Evolutionary conservation across 2,113 vertebrate genomes (phyloP), one percentile per base, ranked within the genome.

Genomic region (Cyphomyrus discorhynchus): DNA sequence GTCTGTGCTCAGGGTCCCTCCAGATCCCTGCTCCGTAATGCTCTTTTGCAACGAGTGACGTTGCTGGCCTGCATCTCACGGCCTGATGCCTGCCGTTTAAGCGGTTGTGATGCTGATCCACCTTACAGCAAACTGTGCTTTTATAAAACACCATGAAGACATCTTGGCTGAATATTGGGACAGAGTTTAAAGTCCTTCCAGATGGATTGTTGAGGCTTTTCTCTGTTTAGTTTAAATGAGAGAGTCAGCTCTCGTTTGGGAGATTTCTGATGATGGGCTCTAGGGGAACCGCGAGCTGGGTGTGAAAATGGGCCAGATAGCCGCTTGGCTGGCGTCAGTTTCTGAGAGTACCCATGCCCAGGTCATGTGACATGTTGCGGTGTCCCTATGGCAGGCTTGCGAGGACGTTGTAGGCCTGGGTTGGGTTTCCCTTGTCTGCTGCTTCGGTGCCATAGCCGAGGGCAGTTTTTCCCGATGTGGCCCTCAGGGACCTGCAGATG

Each of bases 131-230:
- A 87, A 62, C 83, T 83, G 86, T 90, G 47, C n/a, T 86, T 89
- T 56, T 50, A 88, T 45, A 92, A 89, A 86, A 70, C 87, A 83
- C 91, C 90, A 86, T 90, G 82, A 93, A 94, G 91, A 93, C 88
- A 88, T 91, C 91, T 91, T 91, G 91, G 92, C 91, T 92, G 92
- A 90, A 90, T 88, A 91, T 91, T 91, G 91, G 90, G 93, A 91
- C 66, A n/a, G 91, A 85, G 80, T 92, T 92, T 94, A 94, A 95
- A 95, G 92, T 92, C 91, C 91, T 94, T 95, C 94, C 95, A 95
- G 94, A 94, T 95, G 94, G 91, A 92, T 58, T 56, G 53, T 70
- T 89, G 89, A 92, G 90, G 89, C 90, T 91, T 46, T 56, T 88
- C 70, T 92, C 93, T 94, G 94, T 95, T 95, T 91, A 86, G 91